Evolutionary conservation across 2,797 vertebrate species (phyloP).

Genomic region (Kryptopterus vitreolus): DNA sequence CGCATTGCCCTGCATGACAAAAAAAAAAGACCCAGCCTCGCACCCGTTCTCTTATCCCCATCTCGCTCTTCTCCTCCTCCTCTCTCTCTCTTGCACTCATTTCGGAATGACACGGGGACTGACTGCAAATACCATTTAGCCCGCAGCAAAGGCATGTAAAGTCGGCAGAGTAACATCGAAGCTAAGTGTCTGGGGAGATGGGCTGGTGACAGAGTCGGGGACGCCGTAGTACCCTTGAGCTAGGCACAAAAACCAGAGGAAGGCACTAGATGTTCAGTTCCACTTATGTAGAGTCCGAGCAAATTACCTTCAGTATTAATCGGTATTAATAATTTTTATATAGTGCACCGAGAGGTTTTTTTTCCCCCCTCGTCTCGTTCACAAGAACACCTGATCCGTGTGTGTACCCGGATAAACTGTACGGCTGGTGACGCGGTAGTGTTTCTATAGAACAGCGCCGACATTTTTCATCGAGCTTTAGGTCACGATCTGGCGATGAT

Average conservation of each 20-base stretch:
- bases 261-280: conserved; percentile 49
- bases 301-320: conserved; percentile 38
- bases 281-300: conserved; percentile 39
- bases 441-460: background rate
- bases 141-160: conserved; percentile 59
- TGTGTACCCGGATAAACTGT: background rate
- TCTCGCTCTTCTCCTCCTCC: background rate
- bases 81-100: conserved; percentile 24
- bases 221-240: conserved; percentile 53
- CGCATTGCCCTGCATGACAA: conserved; percentile 3
- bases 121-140: conserved; percentile 48
- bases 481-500: background rate
- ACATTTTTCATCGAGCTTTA: background rate
- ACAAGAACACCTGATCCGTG: background rate
- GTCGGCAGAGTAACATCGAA: conserved; percentile 52
- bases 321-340: background rate
- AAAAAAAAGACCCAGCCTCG: background rate
- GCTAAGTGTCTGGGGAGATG: conserved; percentile 56
- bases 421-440: background rate
- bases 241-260: conserved; percentile 45
- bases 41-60: background rate
- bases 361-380: background rate
- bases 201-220: conserved; percentile 43
- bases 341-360: too few relatives aligned
- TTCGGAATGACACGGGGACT: conserved; percentile 45